Evolutionary conservation across 2,797 vertebrate genomes (phyloP), one percentile per base, ranked within the genome.

Genomic region (Fundulus diaphanus): DNA sequence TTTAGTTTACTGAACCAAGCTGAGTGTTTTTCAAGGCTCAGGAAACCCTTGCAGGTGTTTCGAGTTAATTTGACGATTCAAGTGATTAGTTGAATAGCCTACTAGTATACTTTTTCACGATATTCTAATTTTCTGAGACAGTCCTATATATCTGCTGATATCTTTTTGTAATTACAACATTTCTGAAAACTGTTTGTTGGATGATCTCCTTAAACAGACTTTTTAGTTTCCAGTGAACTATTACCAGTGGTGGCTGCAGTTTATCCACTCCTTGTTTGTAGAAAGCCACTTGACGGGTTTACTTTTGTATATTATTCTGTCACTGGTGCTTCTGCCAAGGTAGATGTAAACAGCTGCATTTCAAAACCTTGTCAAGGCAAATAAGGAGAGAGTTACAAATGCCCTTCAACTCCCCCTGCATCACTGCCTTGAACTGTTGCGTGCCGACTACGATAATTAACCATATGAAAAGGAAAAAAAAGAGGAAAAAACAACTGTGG

Each of bases 401-500:
- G 2, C 15, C 22, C 1, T 68, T 67, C n/a, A 15, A 54, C 56
- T 77, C 63, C 63, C n/a, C 2, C 72, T 52, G 9, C 5, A 59
- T 57, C 0, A 18, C 35, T 56, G 35, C 65, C 63, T 42, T 77
- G 33, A 7, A 49, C 68, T 0, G 0, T 12, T 20, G 13, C 44
- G 70, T 70, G 52, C 61, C 31, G 78, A 82, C 83, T 51, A 85
- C n/a, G 76, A 46, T 35, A 81, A 77, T 48, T 7, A 29, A 37
- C 37, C 7, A 0, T 37, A 2, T 37, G 27, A 27, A 54, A 20
- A 12, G 42, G 66, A 81, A 29, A 74, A 35, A 42, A 44, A 16
- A 24, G 29, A 61, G 33, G 61, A 79, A 22, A 75, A n/a, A 52
- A 35, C 16, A 31, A 24, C 42, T 27, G 27, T 0, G 1, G 24